Percentiles rank a stretch among this genome's conserved stretches.
Conservation (phyloP, 2,113 vertebrate genomes). For the Bolborhynchus lineola region DNA sequence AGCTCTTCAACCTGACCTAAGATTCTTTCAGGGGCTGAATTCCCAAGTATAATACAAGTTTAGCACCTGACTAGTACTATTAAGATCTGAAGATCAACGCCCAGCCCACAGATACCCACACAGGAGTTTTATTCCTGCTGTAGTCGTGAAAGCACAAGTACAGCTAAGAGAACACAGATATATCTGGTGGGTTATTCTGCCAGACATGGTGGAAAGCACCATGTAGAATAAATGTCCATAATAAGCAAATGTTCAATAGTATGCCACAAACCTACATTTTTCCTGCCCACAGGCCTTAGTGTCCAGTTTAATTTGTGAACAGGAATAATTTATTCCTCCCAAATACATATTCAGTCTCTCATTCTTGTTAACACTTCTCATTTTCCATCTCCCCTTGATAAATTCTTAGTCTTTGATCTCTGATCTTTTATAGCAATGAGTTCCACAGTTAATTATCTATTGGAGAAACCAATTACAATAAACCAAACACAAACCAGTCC, state of each 20-base stretch:
- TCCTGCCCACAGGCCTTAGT: background rate
- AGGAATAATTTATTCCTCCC: background rate
- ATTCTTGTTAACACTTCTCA: background rate
- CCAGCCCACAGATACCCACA: background rate
- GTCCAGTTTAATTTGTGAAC: background rate
- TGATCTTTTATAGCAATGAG: background rate
- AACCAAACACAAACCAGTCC: conserved; percentile 10
- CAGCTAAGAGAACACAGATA: background rate
- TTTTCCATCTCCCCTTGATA: background rate
- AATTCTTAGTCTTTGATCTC: background rate
- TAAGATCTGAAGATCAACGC: background rate
- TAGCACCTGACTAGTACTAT: background rate
- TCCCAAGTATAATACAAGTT: background rate
- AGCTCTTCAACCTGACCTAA: background rate
- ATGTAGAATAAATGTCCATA: background rate
- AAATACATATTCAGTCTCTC: background rate
- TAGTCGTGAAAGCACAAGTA: background rate
- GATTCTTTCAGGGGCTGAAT: background rate
- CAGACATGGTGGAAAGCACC: background rate
- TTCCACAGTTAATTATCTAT: conserved; percentile 35
- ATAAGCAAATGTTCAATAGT: background rate
- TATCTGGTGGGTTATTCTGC: background rate
- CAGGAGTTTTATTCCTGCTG: background rate
- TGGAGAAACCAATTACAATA: conserved; percentile 50
- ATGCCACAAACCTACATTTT: background rate